phyloP scores from a whole-genome alignment of 2,797 vertebrate species.

The Myotis findleyi region DNA sequence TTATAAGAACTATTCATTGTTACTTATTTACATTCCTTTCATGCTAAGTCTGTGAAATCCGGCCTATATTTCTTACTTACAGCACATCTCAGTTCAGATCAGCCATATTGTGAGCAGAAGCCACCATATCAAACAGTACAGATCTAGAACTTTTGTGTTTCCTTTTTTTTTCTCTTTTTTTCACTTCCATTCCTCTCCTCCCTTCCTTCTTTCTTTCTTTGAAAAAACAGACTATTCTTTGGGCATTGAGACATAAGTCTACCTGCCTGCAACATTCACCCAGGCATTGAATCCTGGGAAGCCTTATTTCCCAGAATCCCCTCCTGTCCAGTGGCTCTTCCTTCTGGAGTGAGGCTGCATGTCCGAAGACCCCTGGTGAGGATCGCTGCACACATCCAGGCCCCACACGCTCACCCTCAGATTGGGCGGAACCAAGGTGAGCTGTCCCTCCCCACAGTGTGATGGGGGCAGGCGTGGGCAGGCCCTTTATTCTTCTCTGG shows the following conservation, averaged over 20 bases:
- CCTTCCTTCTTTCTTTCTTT: no score
- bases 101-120: neutral
- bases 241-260: neutral
- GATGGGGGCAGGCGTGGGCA: neutral
- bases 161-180: no score
- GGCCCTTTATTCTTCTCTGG: neutral
- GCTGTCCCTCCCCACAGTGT: neutral
- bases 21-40: neutral
- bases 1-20: neutral
- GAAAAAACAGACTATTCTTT: conserved; percentile 19
- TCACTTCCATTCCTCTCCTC: neutral
- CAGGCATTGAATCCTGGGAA: neutral
- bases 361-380: neutral
- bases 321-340: neutral
- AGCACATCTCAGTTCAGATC: neutral
- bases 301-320: neutral
- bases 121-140: neutral
- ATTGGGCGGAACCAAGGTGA: neutral
- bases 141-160: neutral
- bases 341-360: neutral
- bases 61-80: neutral
- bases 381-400: neutral
- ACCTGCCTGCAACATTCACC: neutral
- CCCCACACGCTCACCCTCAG: neutral
- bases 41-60: neutral